Conservation (phyloP, 2,113 vertebrate species). For the Pterocles orientalis region DNA sequence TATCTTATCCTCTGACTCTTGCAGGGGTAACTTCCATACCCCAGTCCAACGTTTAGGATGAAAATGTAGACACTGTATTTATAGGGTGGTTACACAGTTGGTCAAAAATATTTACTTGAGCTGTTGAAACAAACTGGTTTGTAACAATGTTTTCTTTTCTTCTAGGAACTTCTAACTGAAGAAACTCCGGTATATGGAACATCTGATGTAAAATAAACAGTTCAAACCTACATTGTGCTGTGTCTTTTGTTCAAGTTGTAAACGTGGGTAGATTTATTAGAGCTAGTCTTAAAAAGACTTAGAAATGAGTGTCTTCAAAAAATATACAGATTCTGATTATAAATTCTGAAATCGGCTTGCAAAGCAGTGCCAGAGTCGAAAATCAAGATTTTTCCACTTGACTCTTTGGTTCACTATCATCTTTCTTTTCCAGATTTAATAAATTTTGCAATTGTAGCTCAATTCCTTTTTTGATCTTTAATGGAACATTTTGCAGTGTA, state of each 20-base stretch:
- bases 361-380: background rate
- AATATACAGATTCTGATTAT: background rate
- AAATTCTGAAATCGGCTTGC: background rate
- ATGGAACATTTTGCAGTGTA: background rate
- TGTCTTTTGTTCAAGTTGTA: background rate
- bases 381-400: background rate
- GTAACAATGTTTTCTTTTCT: slow-evolving; percentile 22
- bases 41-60: background rate
- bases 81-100: background rate
- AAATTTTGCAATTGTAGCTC: background rate
- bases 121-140: background rate
- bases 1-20: background rate
- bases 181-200: background rate
- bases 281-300: background rate
- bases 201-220: slow-evolving; percentile 79
- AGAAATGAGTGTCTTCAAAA: background rate
- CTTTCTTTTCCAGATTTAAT: background rate
- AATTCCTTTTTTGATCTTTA: background rate
- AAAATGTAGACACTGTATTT: background rate
- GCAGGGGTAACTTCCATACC: background rate
- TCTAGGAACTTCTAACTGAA: slow-evolving; percentile 80
- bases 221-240: background rate
- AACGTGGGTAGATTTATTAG: background rate
- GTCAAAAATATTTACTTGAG: background rate
- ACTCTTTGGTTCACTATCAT: background rate